Evolutionary conservation across 1,140 invertebrate genomes (phyloP).

Genomic region (Drosophila mojavensis): DNA sequence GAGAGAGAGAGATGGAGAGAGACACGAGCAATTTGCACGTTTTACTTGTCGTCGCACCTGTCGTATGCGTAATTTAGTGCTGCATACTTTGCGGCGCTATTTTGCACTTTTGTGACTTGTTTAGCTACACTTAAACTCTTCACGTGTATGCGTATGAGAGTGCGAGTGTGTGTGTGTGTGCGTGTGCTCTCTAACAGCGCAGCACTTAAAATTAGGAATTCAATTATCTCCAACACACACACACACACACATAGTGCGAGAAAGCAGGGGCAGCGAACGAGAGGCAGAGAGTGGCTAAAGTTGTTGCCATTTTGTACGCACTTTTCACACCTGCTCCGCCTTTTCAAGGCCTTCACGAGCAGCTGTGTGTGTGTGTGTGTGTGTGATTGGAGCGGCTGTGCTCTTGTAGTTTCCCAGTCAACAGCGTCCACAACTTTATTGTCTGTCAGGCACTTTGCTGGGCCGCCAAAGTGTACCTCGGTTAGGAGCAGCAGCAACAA

Average conservation of each 20-base stretch:
- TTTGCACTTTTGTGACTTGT: conserved; percentile 80
- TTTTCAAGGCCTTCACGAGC: conserved; percentile 54
- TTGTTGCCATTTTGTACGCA: conserved; percentile 63
- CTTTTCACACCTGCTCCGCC: conserved; percentile 70
- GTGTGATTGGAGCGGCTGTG: no score
- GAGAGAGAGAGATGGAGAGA: conserved; percentile 1
- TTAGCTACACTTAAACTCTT: conserved; percentile 49
- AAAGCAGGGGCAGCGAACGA: background rate
- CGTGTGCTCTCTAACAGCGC: conserved; percentile 44
- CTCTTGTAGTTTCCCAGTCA: conserved; percentile 32
- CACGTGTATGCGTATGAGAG: conserved; percentile 10
- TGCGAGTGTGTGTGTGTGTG: conserved; percentile 18
- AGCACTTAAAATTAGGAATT: conserved; percentile 81
- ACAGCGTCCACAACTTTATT: conserved; percentile 53
- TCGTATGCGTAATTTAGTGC: conserved; percentile 80
- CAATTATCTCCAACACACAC: conserved; percentile 66
- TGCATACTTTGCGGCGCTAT: conserved; percentile 75
- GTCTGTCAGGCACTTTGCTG: conserved; percentile 26
- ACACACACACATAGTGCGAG: background rate
- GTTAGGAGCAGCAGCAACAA: background rate
- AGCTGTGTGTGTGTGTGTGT: conserved; percentile 1
- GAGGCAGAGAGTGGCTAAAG: conserved; percentile 3
- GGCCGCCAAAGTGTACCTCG: conserved; percentile 17
- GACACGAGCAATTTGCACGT: conserved; percentile 66
- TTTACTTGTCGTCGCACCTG: conserved; percentile 56